Evolutionary conservation across 64 coral and sea anemone species (phyloP), one percentile per base, ranked within the genome.

Genomic region (Exaiptasia diaphana): DNA sequence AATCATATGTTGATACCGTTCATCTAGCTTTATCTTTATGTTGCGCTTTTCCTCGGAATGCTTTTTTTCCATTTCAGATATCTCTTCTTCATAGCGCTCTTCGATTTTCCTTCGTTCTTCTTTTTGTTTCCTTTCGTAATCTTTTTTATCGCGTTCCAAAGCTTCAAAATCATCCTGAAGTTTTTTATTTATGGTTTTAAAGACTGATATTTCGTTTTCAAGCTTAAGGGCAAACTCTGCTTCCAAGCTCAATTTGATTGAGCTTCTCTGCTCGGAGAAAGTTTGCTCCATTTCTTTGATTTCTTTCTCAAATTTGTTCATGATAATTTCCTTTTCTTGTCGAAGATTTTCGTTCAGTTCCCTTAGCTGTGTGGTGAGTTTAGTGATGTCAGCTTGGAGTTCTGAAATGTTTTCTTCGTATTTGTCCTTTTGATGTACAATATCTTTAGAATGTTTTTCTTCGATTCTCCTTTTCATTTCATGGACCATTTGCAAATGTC

Each of bases 261-360:
- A 86, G 18, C 43, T 69, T n/a, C 93, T 86, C 50, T 96, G 93
- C 25, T 96, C 93, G 41, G 83, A 58, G 36, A 96, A 96, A 6
- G 93, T 85, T 30, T 77, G 78, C 58, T 96, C 93, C 93, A 96
- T 96, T 56, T 96, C 91, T 78, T 80, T 88, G 11, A 99, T 80
- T 62, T 99, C 95, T 73, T 82, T 85, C 41, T 99, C 95, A 41
- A 99, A 99, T 80, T 84, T 91, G 0, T 62, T 79, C 25, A 99
- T 65, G 30, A 99, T 88, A 10, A 93, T 86, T 23, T 99, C 95
- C 27, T 99, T 99, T 50, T 99, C 95, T 12, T 89, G 78, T 63
- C 69, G 85, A 17, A 99, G 77, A 50, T 86, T 99, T 57, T 93
- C 95, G 61, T 99, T 99, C 33, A 93, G 40, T 56, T 99, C 95